Conservation (phyloP, 2,113 vertebrate genomes). For the Xenopus borealis region DNA sequence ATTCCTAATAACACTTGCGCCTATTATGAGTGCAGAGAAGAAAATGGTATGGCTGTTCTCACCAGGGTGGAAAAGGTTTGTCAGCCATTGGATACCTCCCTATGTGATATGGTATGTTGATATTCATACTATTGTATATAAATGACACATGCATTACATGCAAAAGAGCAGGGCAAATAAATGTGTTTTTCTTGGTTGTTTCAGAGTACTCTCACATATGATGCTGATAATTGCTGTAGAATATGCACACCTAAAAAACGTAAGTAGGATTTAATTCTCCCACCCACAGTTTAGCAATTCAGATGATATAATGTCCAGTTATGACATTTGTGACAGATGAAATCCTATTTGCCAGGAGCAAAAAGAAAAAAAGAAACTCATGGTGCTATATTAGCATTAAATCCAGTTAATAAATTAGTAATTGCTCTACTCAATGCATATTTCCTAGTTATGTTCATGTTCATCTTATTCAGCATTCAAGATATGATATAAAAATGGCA, state of each 20-base stretch:
- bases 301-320: too few species aligned
- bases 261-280: not conserved
- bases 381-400: too few species aligned
- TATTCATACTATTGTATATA: not conserved
- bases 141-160: not conserved
- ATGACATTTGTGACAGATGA: too few species aligned
- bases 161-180: too few species aligned
- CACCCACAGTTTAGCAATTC: too few species aligned
- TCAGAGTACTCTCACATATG: conserved; percentile 19
- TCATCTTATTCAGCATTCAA: too few species aligned
- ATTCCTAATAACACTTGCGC: not conserved
- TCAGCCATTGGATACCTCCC: conserved; percentile 21
- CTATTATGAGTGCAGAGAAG: conserved; percentile 33
- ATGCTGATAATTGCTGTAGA: conserved; percentile 24
- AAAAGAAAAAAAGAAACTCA: too few species aligned
- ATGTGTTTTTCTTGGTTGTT: not conserved
- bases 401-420: too few species aligned
- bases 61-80: conserved; percentile 33
- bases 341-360: too few species aligned
- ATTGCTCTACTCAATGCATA: too few species aligned
- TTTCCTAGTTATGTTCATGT: too few species aligned
- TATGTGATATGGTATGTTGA: conserved; percentile 30
- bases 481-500: too few species aligned
- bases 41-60: conserved; percentile 12
- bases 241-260: conserved; percentile 1